A percentile compares a stretch with the other conserved stretches of the same genome.
phyloP scores from a whole-genome alignment of 2,888 invertebrate genomes.

The Clitarchus hookeri region DNA sequence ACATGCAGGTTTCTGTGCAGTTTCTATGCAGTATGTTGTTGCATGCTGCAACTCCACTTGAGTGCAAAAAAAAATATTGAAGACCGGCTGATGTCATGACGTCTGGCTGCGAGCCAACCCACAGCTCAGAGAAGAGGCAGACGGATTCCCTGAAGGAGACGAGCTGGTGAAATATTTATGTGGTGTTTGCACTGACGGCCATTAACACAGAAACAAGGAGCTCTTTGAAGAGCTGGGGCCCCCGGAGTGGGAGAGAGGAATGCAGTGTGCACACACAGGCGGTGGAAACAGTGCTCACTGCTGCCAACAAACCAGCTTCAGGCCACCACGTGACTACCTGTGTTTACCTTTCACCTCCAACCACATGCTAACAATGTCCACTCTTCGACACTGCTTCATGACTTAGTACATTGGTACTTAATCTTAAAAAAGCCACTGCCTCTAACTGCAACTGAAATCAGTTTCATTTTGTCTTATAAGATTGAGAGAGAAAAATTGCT shows the following conservation, averaged over 20 bases:
- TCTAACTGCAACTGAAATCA: too few relatives aligned
- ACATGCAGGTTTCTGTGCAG: too few relatives aligned
- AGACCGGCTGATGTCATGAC: too few relatives aligned
- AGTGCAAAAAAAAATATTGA: too few relatives aligned
- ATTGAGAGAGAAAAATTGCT: too few relatives aligned
- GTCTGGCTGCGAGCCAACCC: too few relatives aligned
- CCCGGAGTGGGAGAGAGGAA: background rate
- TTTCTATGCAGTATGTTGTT: too few relatives aligned
- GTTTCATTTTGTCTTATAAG: too few relatives aligned
- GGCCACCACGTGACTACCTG: background rate
- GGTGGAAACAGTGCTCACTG: background rate
- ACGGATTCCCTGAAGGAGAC: background rate
- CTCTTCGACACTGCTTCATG: too few relatives aligned
- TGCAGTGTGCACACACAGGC: background rate
- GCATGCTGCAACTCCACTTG: too few relatives aligned
- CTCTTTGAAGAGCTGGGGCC: background rate
- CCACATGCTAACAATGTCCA: background rate
- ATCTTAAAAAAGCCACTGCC: too few relatives aligned
- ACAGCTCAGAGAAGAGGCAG: background rate
- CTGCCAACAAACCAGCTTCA: background rate
- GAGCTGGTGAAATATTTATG: constrained; percentile 14
- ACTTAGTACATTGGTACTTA: too few relatives aligned
- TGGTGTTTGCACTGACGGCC: background rate
- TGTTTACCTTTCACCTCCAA: background rate
- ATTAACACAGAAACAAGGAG: background rate